Conservation (phyloP, 2,113 vertebrate genomes). For the Elaphurus davidianus region DNA sequence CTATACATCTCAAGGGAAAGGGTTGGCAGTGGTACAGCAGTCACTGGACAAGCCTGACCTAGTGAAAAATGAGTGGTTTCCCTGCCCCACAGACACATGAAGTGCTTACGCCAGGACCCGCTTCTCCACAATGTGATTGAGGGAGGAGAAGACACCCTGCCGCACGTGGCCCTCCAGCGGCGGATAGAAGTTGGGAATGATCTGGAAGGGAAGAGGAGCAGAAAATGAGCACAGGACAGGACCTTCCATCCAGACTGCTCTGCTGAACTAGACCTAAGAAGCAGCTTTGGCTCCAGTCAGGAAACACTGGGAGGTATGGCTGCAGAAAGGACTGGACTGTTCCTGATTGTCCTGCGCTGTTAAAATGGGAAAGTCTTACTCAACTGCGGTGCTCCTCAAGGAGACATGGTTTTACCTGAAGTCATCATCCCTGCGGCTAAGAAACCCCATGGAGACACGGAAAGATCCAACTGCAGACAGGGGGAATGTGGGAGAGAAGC, state of each 20-base stretch:
- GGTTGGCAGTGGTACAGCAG: neutral
- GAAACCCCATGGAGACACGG: neutral
- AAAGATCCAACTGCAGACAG: neutral
- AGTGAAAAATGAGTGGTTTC: neutral
- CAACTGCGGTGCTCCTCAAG: neutral
- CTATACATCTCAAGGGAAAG: neutral
- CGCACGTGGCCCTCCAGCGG: conserved; percentile 92
- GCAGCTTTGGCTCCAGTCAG: neutral
- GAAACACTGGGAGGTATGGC: neutral
- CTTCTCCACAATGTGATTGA: conserved; percentile 99
- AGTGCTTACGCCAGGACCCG: conserved; percentile 94
- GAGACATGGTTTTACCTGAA: neutral
- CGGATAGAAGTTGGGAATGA: conserved; percentile 97
- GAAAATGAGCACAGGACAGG: neutral
- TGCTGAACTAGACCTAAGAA: neutral
- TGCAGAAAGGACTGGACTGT: neutral
- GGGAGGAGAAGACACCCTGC: conserved; percentile 96
- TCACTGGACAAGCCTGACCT: neutral
- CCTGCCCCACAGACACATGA: neutral
- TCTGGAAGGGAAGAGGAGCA: conserved; percentile 80
- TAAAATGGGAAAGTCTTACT: neutral
- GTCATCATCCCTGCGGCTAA: neutral
- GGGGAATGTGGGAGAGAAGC: neutral
- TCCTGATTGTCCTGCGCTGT: neutral
- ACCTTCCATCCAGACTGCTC: neutral